Evolutionary conservation across 2,113 vertebrate species (phyloP), one percentile per base, ranked within the genome.

Genomic region (Rhizomys pruinosus): DNA sequence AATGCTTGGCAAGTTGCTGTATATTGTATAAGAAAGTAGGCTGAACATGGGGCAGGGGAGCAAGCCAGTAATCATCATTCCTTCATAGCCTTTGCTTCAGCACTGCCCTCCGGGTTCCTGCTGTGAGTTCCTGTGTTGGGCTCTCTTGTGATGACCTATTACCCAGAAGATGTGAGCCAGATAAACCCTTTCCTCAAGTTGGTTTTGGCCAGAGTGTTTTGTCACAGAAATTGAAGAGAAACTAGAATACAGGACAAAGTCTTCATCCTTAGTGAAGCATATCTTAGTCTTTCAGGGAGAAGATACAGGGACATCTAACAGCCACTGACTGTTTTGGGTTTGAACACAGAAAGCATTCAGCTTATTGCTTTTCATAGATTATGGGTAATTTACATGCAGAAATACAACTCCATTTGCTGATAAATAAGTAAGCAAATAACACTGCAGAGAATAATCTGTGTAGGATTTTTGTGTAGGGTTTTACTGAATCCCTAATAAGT

Each of bases 331-430:
- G 16, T 27, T 47, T 47, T 89, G 27, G 29, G 61, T 22, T 92
- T 87, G 52, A 66, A 1, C 76, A 39, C 0, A 71, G 11, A 89
- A 16, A 13, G 3, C 66, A 39, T 64, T 95, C 47, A 94, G 22
- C 5, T 66, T 92, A 86, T 77, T 88, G 19, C 63, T 69, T 85
- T 90, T 79, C 88, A 78, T 89, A 20, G 44, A 15, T 7, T 39
- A 29, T 2, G 52, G 16, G 64, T 89, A 87, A 82, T 87, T 32
- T 89, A 72, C 6, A 44, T 84, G 59, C 47, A 63, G 34, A 76
- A 84, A 89, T 91, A n/a, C n/a, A 32, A 95, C 78, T 8, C 37
- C n/a, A 16, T 52, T 84, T 84, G 4, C 29, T 84, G 80, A 79
- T 3, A 78, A 90, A 57, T 12, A 76, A 57, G 27, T 23, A 71